These are phyloP conservation scores for Tragelaphus eurycerus DNA, from an alignment of 2,797 vertebrate species.

Conservation along the genomic window DNA sequence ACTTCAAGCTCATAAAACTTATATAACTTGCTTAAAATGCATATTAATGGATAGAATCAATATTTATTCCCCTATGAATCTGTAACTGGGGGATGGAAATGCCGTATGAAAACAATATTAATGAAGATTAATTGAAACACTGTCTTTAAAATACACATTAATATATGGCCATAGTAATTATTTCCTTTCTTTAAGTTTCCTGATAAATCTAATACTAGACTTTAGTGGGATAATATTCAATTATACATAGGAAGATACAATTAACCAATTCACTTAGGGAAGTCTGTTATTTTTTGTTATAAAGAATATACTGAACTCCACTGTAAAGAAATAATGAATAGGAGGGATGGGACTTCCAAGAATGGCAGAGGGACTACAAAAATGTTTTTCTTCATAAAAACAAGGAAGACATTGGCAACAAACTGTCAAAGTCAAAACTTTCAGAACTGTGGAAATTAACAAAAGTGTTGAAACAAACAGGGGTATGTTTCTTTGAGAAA, in stretches of 20 bases:
- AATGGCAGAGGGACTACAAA: not conserved
- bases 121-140: not conserved
- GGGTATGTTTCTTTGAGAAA: not conserved
- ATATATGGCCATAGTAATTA: not conserved
- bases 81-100: not conserved
- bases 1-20: not conserved
- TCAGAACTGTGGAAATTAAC: not conserved
- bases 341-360: not conserved
- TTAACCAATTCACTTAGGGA: not conserved
- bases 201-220: not conserved
- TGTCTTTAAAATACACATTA: not conserved
- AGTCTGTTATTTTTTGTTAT: not conserved
- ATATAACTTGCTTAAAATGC: not conserved
- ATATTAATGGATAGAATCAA: not conserved
- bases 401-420: not conserved
- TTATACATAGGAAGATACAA: not conserved
- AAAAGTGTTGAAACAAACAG: not conserved
- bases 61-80: not conserved
- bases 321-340: not conserved
- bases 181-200: not conserved
- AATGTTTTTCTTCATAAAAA: not conserved
- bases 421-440: not conserved
- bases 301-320: not conserved
- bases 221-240: not conserved
- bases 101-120: not conserved